A percentile compares a stretch with the other conserved stretches of the same genome.
Evolutionary conservation across 2,797 vertebrate species (phyloP).

Genomic region (Threskiornis aethiopicus): DNA sequence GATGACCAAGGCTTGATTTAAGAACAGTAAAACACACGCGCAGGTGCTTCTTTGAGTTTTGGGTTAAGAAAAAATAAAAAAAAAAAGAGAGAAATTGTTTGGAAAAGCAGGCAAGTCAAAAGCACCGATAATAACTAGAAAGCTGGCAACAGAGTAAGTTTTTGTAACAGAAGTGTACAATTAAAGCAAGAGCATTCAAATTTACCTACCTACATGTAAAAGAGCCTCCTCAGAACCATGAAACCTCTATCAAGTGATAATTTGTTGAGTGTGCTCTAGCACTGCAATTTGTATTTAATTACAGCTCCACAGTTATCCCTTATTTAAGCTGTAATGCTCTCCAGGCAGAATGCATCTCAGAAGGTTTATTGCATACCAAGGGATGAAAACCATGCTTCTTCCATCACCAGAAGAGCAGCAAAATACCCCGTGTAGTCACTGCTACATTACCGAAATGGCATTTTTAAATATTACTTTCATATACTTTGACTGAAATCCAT

Average conservation of each 20-base stretch:
- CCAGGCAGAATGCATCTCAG: not conserved
- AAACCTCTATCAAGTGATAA: slow-evolving; percentile 2
- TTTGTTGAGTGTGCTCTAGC: not conserved
- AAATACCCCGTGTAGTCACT: not conserved
- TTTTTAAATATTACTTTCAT: slow-evolving; percentile 27
- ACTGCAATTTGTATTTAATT: slow-evolving; percentile 37
- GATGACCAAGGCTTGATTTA: not conserved
- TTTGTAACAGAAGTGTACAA: not conserved
- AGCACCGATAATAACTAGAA: not conserved
- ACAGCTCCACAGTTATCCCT: slow-evolving; percentile 9
- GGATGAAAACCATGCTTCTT: not conserved
- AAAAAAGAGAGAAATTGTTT: not conserved
- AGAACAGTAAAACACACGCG: not conserved
- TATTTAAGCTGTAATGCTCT: slow-evolving; percentile 7
- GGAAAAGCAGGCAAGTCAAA: not conserved
- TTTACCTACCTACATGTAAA: not conserved
- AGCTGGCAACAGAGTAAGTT: not conserved
- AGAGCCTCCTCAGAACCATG: slow-evolving; percentile 16
- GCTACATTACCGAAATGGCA: not conserved
- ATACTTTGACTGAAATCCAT: slow-evolving; percentile 3
- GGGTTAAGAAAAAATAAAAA: not conserved
- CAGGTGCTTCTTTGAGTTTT: not conserved
- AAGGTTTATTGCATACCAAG: not conserved
- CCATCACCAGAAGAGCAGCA: not conserved
- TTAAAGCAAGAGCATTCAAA: slow-evolving; percentile 1